Evolutionary conservation across 2,888 invertebrate genomes (phyloP).

Genomic region (Epinotia nisella): DNA sequence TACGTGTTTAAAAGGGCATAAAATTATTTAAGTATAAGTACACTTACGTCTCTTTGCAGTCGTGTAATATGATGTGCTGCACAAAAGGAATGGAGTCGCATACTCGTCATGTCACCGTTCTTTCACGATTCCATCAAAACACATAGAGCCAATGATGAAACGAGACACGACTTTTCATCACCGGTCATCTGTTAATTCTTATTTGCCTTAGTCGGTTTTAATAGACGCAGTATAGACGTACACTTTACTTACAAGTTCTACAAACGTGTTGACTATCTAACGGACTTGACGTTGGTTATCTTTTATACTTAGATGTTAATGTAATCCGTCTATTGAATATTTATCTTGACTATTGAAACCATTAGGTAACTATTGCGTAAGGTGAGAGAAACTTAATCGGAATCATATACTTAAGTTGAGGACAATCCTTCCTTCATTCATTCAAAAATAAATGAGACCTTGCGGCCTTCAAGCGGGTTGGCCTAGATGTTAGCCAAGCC

Average conservation of each 20-base stretch:
- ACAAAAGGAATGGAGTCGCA: conserved; percentile 23
- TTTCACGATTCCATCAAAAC: conserved; percentile 14
- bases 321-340: background rate
- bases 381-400: background rate
- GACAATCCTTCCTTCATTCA: background rate
- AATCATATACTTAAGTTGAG: background rate
- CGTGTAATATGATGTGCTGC: background rate
- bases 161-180: conserved; percentile 6
- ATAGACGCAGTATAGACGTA: background rate
- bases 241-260: background rate
- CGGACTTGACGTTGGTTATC: background rate
- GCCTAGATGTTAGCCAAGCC: background rate
- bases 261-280: background rate
- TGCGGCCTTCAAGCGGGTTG: background rate
- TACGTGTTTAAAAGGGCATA: conserved; percentile 39
- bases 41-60: conserved; percentile 1
- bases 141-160: conserved; percentile 16
- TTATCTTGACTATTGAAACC: background rate
- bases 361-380: background rate
- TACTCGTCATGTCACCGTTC: conserved; percentile 22
- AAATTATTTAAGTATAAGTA: background rate
- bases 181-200: background rate
- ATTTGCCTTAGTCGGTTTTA: background rate
- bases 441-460: background rate
- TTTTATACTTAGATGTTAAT: no score